phyloP scores from a whole-genome alignment of 2,888 invertebrate genomes.

The Macaria liturata region DNA sequence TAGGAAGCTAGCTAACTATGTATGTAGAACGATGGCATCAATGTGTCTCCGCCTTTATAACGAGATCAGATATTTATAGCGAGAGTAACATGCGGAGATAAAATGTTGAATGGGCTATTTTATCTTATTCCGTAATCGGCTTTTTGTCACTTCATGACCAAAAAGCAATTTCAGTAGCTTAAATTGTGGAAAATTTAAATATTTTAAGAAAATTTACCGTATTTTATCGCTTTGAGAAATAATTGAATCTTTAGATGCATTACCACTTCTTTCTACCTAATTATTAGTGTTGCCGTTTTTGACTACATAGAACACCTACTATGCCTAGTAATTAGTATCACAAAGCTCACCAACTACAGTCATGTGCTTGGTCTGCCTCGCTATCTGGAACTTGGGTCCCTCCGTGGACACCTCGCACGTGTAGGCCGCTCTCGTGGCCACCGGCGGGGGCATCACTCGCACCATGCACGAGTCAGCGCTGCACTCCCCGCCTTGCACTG shows the following conservation, averaged over 20 bases:
- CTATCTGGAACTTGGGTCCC: constrained; percentile 75
- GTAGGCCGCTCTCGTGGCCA: constrained; percentile 69
- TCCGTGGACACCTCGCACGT: constrained; percentile 77
- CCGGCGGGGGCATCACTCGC: constrained; percentile 70
- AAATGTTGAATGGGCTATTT: constrained; percentile 21
- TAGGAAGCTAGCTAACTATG: constrained; percentile 30
- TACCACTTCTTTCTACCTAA: too few relatives aligned
- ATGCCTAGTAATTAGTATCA: too few relatives aligned
- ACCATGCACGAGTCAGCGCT: constrained; percentile 65
- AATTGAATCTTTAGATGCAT: too few relatives aligned
- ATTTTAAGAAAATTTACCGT: too few relatives aligned
- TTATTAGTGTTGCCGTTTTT: too few relatives aligned
- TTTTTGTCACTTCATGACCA: constrained; percentile 11
- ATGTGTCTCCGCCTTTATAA: constrained; percentile 31
- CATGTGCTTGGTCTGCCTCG: constrained; percentile 74
- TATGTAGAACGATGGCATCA: constrained; percentile 27
- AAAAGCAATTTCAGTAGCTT: constrained; percentile 4
- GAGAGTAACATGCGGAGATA: constrained; percentile 26
- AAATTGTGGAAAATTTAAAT: too few relatives aligned
- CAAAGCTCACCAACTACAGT: constrained; percentile 71
- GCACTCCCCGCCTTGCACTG: constrained; percentile 73
- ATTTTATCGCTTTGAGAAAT: too few relatives aligned
- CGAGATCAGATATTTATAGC: constrained; percentile 32
- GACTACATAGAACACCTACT: too few relatives aligned
- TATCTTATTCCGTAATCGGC: constrained; percentile 20